Evolutionary conservation across 2,797 vertebrate genomes (phyloP), one percentile per base, ranked within the genome.

Genomic region (Apogon hyalosoma): DNA sequence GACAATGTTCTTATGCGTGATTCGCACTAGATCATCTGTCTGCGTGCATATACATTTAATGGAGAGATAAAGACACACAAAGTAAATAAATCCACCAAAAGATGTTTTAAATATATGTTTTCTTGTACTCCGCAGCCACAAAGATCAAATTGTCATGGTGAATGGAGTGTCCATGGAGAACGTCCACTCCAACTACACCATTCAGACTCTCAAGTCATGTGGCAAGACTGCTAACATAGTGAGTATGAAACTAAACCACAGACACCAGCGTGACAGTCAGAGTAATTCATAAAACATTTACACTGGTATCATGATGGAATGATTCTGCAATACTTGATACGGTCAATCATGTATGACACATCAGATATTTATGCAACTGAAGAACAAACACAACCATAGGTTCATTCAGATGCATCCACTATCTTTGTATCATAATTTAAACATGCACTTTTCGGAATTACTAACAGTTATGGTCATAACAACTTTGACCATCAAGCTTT

Each of bases 81-180:
- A n/a, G 3, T 38, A 14, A 3, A 43, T 47, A 0, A 52, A 59
- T 16, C 6, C 41, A 52, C 60, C 48, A 52, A 31, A 51, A 41
- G 38, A 64, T n/a, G 19, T 60, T 21, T 46, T 16, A 39, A 13
- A 6, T 18, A 24, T 60, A 49, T 63, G 3, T 61, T 47, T 70
- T 42, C 63, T 63, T 69, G 28, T 56, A 1, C 51, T 79, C 59
- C 63, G 16, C 88, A 99, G 98, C 88, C 94, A 64, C 16, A 95
- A 94, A 73, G 98, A 99, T 87, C 95, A 94, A 6, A 95, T 99
- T 0, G 96, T 96, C 70, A 99, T 99, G 98, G 98, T 99, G 56
- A 99, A 99, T 0, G 98, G 96, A 2, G 91, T 94, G 53, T 94
- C 96, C 6, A 94, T 99, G 96, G 96, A 98, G 10, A 98, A 94